A percentile compares a stretch with the other conserved stretches of the same genome.
These are phyloP conservation scores for Caenorhabditis tropicalis DNA, from an alignment of 1,140 invertebrate species.

Conservation along the genomic window DNA sequence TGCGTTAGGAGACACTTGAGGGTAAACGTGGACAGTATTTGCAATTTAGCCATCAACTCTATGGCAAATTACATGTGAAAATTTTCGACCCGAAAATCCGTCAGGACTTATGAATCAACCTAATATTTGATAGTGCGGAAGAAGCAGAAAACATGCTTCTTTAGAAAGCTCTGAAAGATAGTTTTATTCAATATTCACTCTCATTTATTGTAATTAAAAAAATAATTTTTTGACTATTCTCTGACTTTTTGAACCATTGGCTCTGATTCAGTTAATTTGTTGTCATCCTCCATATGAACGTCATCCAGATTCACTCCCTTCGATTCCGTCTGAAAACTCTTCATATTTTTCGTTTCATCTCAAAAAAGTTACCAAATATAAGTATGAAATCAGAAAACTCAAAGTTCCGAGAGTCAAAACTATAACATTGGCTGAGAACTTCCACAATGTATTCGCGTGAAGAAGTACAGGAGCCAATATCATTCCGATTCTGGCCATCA, in stretches of 20 bases:
- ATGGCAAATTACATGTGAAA: too few species aligned
- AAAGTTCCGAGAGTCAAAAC: slow-evolving; percentile 62
- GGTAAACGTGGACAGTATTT: too few species aligned
- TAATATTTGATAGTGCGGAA: too few species aligned
- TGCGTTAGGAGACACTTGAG: too few species aligned
- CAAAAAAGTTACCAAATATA: slow-evolving; percentile 57
- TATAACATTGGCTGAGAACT: slow-evolving; percentile 64
- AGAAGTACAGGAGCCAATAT: slow-evolving; percentile 65
- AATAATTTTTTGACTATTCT: not conserved
- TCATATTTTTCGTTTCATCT: too few species aligned
- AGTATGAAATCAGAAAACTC: slow-evolving; percentile 66
- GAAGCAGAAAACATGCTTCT: too few species aligned
- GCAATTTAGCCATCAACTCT: too few species aligned
- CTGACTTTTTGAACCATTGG: not conserved
- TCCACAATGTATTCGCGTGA: slow-evolving; percentile 65
- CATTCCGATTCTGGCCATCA: slow-evolving; percentile 66
- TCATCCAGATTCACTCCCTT: slow-evolving; percentile 66
- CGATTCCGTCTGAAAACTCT: slow-evolving; percentile 62
- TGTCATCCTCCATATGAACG: slow-evolving; percentile 56
- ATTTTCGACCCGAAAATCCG: too few species aligned
- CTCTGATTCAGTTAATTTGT: not conserved
- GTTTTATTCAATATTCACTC: too few species aligned
- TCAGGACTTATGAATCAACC: too few species aligned
- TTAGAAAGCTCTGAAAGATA: too few species aligned
- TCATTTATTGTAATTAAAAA: not conserved